These are phyloP conservation scores for Eleginops maclovinus DNA, from an alignment of 2,113 vertebrate genomes.

Conservation along the genomic window DNA sequence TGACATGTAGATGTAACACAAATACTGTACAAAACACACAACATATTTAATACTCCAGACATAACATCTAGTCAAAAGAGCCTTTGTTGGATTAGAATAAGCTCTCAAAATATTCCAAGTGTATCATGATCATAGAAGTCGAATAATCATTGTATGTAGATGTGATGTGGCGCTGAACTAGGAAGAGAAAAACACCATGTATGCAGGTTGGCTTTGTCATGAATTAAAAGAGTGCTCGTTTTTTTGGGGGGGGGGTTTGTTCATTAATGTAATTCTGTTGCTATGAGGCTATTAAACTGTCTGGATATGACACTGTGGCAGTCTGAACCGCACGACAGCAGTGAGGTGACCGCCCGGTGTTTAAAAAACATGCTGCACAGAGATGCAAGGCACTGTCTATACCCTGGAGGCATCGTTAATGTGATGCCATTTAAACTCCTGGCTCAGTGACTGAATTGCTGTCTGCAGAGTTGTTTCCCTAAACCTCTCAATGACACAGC, in stretches of 20 bases:
- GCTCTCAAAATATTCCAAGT: slow-evolving; percentile 51
- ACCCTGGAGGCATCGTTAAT: slow-evolving; percentile 70
- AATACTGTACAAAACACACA: slow-evolving; percentile 19
- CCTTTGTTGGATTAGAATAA: slow-evolving; percentile 45
- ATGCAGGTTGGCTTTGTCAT: not conserved
- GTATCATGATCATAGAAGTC: slow-evolving; percentile 42
- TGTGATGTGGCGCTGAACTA: not conserved
- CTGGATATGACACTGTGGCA: slow-evolving; percentile 43
- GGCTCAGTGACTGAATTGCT: slow-evolving; percentile 56
- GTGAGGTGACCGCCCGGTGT: slow-evolving; percentile 42
- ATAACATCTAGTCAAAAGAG: slow-evolving; percentile 19
- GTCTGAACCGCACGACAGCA: not conserved
- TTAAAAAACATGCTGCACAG: slow-evolving; percentile 69
- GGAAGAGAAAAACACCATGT: not conserved
- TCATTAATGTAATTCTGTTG: slow-evolving; percentile 54
- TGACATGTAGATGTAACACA: slow-evolving; percentile 19
- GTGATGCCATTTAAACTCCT: slow-evolving; percentile 71
- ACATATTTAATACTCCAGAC: not conserved
- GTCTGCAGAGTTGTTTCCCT: slow-evolving; percentile 50
- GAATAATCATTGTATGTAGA: slow-evolving; percentile 51
- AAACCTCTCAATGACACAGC: slow-evolving; percentile 28
- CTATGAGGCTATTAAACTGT: slow-evolving; percentile 18
- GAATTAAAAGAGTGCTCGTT: slow-evolving; percentile 1
- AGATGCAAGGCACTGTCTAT: slow-evolving; percentile 46
- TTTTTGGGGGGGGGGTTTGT: not conserved